Percentiles rank a stretch among this genome's conserved stretches.
Evolutionary conservation across 2,888 invertebrate species (phyloP).

Genomic region (Halictus quadricinctus): DNA sequence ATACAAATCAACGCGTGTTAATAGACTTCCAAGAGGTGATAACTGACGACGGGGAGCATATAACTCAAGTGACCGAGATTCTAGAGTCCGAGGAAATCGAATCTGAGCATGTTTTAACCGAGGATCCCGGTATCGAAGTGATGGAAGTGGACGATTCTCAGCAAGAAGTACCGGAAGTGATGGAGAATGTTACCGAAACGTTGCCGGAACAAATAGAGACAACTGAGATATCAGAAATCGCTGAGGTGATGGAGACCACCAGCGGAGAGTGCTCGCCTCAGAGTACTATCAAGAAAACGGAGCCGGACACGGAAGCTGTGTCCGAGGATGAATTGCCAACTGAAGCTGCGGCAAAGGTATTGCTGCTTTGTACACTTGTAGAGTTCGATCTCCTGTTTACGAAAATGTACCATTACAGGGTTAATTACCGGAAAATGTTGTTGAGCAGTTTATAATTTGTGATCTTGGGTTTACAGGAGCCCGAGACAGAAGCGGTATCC

Average conservation of each 20-base stretch:
- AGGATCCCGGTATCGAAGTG: conserved; percentile 53
- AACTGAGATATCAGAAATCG: conserved; percentile 78
- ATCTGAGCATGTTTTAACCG: conserved; percentile 54
- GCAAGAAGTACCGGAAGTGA: conserved; percentile 56
- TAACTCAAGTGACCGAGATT: conserved; percentile 65
- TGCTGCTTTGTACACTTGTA: too few species aligned
- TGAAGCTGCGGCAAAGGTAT: conserved; percentile 81
- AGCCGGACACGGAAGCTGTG: conserved; percentile 92
- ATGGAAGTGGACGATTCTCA: conserved; percentile 67
- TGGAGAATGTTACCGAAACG: conserved; percentile 65
- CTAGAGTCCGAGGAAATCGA: conserved; percentile 69
- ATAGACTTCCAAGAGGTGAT: conserved; percentile 71
- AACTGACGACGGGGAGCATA: conserved; percentile 68
- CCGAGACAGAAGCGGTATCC: conserved; percentile 93
- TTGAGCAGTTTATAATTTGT: not conserved
- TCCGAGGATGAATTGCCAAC: conserved; percentile 89
- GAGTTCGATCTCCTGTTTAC: too few species aligned
- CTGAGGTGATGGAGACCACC: conserved; percentile 70
- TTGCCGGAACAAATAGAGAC: conserved; percentile 67
- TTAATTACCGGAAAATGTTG: not conserved
- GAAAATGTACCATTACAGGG: too few species aligned
- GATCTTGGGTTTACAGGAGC: conserved; percentile 83
- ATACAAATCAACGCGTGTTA: conserved; percentile 52
- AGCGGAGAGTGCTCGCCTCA: conserved; percentile 59
- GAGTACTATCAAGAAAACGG: conserved; percentile 82